A percentile compares a stretch with the other conserved stretches of the same genome.
Conservation (phyloP, 2,797 vertebrate species). For the Lateolabrax maculatus region DNA sequence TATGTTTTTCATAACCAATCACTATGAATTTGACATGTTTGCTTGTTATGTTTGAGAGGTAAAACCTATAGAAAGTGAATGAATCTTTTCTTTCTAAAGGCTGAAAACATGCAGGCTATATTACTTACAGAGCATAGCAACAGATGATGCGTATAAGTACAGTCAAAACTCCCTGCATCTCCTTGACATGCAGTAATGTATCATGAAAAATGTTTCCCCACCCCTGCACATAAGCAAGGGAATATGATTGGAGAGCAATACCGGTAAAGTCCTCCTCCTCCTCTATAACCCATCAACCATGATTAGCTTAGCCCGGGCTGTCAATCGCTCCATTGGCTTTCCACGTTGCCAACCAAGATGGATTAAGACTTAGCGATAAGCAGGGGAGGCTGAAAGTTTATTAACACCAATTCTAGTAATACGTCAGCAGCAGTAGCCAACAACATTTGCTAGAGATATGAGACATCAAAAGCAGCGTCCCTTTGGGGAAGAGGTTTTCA, state of each 20-base stretch:
- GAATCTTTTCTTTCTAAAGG: not conserved
- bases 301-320: constrained; percentile 58
- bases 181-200: constrained; percentile 26
- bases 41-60: not conserved
- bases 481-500: constrained; percentile 63
- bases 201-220: constrained; percentile 45
- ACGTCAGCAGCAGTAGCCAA: constrained; percentile 58
- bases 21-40: not conserved
- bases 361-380: constrained; percentile 76
- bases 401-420: constrained; percentile 68
- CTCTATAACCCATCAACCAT: constrained; percentile 48
- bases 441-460: constrained; percentile 62
- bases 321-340: constrained; percentile 57
- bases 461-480: constrained; percentile 70
- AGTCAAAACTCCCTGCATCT: constrained; percentile 19
- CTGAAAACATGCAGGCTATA: not conserved
- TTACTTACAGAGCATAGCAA: constrained; percentile 21
- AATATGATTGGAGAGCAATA: constrained; percentile 38
- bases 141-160: constrained; percentile 11
- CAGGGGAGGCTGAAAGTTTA: constrained; percentile 66
- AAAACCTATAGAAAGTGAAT: not conserved
- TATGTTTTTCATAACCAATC: not conserved
- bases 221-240: constrained; percentile 19
- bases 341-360: constrained; percentile 57
- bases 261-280: constrained; percentile 34